Base-by-base conservation (phyloP, 2,113 vertebrate genomes). In the Tenrec ecaudatus region DNA sequence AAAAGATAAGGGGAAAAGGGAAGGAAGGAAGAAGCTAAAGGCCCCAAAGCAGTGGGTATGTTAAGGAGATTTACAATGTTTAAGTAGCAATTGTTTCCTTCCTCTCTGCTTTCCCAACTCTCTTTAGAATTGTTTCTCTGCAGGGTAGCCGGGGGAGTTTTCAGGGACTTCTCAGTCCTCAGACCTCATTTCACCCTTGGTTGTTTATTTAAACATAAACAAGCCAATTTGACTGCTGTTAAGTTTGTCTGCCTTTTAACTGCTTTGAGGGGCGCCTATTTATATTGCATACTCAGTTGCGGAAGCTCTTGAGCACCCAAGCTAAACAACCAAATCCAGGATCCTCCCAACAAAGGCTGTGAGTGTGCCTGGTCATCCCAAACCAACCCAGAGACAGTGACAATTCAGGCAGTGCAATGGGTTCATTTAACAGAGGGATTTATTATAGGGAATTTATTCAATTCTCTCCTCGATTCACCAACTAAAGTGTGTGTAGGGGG, bases 121-220 rank as follows among this genome's bases (percentile, higher is more conserved):
- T 88, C 22, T 77, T 79, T 27, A 82, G 58, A 79, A 89, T 40
- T 25, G 71, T 64, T 81, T 33, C 58, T 91, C 81, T 43, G 1
- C 25, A 47, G 53, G 53, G 73, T 23, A 25, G 27, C 43, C 40
- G 22, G 4, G 20, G 40, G 23, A 60, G 47, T 10, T 53, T 14
- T 5, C 47, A 53, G 47, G 6, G 6, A 53, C 47, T 62, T 68
- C 79, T 68, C 38, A 31, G 47, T 1, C 14, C 10, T 60, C 36
- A 11, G 9, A 76, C 68, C 14, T 78, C 78, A 40, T 47, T 60
- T 80, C n/a, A 36, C 38, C 43, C 62, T 60, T 3, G 3, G 60
- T 79, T 94, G 76, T 94, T 92, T 93, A 84, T 31, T 66, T 58
- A 94, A 89, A 88, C 16, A 58, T 76, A 90, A 94, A 95, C 47